Evolutionary conservation across 2,888 invertebrate species (phyloP), one percentile per base, ranked within the genome.

Genomic region (Camponotus fellah): DNA sequence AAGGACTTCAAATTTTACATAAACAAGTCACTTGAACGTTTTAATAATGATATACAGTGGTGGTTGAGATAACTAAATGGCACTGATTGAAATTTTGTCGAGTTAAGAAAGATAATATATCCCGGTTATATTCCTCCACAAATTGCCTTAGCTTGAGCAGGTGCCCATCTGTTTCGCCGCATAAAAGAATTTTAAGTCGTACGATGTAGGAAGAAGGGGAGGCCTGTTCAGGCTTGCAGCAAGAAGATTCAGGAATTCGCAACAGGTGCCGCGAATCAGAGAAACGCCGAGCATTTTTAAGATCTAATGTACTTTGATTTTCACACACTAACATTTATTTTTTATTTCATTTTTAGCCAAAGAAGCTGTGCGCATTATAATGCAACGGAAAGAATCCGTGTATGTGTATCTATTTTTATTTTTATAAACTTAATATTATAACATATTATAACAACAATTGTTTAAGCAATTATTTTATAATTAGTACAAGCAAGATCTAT

Each of bases 51-150:
- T 21, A 17, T 77, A 34, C 60, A 71, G 46, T 37, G 46, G 43
- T 56, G 26, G 62, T 79, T 80, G 37, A 80, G 79, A 80, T 80
- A 80, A 80, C 71, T 80, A 71, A 80, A 71, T 46, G 71, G 60
- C 46, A 62, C 71, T 71, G 79, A 80, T 80, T 80, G 60, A 71
- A 80, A 69, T 80, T 80, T 80, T 80, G 79, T 71, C 79, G 79
- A 71, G 79, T 80, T 71, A 71, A 80, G 37, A n/a, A 80, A 71
- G 79, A 71, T 80, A 71, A 68, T 60, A 80, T 49, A n/a, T 46
- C 43, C n/a, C 0, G 40, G 79, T 26, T 80, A 80, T 60, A 49
- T 71, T 71, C 12, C 79, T 71, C 69, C 79, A 80, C 79, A 80
- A 80, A 80, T 80, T 80, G 46, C 60, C 46, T 71, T 71, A 80